Evolutionary conservation across 2,888 invertebrate species (phyloP), one percentile per base, ranked within the genome.

Genomic region (Campoplex nolae): DNA sequence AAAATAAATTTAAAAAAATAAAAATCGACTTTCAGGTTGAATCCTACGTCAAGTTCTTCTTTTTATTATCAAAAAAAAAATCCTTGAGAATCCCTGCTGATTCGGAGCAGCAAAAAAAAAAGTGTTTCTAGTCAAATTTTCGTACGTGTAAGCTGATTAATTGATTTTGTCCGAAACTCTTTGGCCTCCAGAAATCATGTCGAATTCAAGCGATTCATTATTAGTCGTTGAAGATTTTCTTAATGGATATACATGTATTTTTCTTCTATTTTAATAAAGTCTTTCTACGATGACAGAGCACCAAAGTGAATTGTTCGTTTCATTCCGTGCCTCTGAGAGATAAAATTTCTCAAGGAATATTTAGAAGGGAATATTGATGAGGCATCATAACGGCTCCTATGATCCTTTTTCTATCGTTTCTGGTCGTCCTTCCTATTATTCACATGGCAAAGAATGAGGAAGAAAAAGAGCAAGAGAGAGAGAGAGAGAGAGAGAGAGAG

Each of bases 401-500:
- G 42, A 58, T 58, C 18, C 23, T 74, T 56, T 42, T 58, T 58
- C 58, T 18, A 3, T 56, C 18, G 13, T 23, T n/a, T 54, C 35
- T 9, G 56, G 9, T 58, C 42, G 38, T 58, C 54, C 58, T 58
- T 75, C 58, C 74, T 58, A 42, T 58, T 38, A 58, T 75, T 38
- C 51, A 18, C 13, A 1, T 11, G 18, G 4, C 7, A 32, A 51
- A 76, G 7, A 76, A 32, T 16, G 16, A 45, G 13, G 28, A 18
- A 28, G 32, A 9, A 32, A 32, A 58, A n/a, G n/a, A n/a, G n/a
- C n/a, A n/a, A n/a, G n/a, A n/a, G n/a, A n/a, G n/a, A n/a, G n/a
- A 75, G 16, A 28, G 58, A 75, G 62, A 62, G 73, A 51, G 73
- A 28, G 45, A 45, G 71, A 28, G 74, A 35, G 62, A 48, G 62